A percentile compares a stretch with the other conserved stretches of the same genome.
These are phyloP conservation scores for Ennomos erosarius DNA, from an alignment of 2,888 invertebrate genomes.

Conservation along the genomic window DNA sequence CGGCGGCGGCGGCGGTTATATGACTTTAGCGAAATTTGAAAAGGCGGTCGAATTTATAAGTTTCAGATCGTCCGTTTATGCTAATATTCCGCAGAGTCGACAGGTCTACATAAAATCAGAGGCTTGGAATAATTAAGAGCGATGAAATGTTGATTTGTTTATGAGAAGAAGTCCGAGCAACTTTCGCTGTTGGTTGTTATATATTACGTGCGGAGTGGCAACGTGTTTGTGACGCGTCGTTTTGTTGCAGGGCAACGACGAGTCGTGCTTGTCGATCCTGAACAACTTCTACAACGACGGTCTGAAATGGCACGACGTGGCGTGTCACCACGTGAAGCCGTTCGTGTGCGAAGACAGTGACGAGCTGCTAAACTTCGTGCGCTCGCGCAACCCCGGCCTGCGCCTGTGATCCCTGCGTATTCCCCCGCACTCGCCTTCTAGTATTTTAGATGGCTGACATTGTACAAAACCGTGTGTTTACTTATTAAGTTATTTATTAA, in stretches of 20 bases:
- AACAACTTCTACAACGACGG: slow-evolving; percentile 97
- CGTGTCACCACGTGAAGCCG: slow-evolving; percentile 94
- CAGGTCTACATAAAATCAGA: slow-evolving; percentile 5
- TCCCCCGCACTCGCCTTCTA: slow-evolving; percentile 53
- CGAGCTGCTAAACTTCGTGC: slow-evolving; percentile 94
- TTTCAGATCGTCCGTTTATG: slow-evolving; percentile 10
- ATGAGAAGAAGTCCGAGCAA: slow-evolving; percentile 4
- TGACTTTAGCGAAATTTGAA: slow-evolving; percentile 27
- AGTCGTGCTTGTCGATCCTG: slow-evolving; percentile 94
- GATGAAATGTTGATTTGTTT: slow-evolving; percentile 15
- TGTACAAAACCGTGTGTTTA: slow-evolving; percentile 78
- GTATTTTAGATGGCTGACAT: slow-evolving; percentile 70
- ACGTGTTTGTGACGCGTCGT: slow-evolving; percentile 3
- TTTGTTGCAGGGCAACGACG: slow-evolving; percentile 91
- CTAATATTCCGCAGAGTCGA: slow-evolving; percentile 11
- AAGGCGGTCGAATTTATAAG: slow-evolving; percentile 10
- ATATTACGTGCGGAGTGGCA: background rate
- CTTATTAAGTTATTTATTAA: slow-evolving; percentile 80
- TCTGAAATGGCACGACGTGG: slow-evolving; percentile 94
- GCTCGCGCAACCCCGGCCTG: slow-evolving; percentile 94
- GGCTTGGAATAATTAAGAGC: slow-evolving; percentile 13
- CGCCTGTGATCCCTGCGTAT: slow-evolving; percentile 86
- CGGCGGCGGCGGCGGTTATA: slow-evolving; percentile 17
- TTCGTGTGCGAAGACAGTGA: slow-evolving; percentile 97
- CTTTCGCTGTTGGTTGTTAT: slow-evolving; percentile 16